Base-by-base conservation (phyloP, 2,113 vertebrate genomes). In the Daubentonia madagascariensis region DNA sequence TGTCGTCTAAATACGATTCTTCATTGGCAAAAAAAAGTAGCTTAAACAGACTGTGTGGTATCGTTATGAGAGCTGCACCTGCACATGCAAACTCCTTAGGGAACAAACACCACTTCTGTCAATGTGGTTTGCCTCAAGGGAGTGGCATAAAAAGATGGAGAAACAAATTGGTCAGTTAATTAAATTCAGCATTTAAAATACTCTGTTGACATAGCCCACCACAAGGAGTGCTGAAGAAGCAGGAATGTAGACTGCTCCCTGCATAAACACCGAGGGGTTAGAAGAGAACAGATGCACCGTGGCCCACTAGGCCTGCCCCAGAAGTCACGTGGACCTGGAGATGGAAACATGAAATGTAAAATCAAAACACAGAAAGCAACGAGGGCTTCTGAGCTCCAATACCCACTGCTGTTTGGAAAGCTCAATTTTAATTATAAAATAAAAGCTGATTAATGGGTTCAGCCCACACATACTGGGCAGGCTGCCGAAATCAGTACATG, bases 191-290 rank as follows among this genome's bases (percentile, higher is more conserved):
- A 35, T 32, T 92, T 97, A 80, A 65, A 97, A 97, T 92, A 75
- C 61, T 13, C 6, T 94, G 37, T 92, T 98, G 97, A 91, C 91
- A 91, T 75, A 97, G 97, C 91, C 98, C 98, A 96, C 97, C 97
- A 84, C 85, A 96, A 9, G 81, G 95, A 86, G 17, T 92, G 28
- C 48, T 63, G 88, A 54, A 86, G 20, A 96, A 93, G 75, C 16
- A 32, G 63, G 54, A 89, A 96, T 84, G 85, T 73, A 65, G 48
- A 40, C 30, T 28, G 8, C 35, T 85, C 54, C 43, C 43, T 68
- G 40, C 23, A 67, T 28, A 75, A n/a, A 80, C 4, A 32, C 1
- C 0, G 22, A 91, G 95, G 23, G n/a, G 68, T 96, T 96, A 5
- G 17, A 96, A 89, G 72, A 61, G 94, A 93, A 96, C 37, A 97